Conservation (phyloP, 2,888 invertebrate species). For the Tetramorium bicarinatum region DNA sequence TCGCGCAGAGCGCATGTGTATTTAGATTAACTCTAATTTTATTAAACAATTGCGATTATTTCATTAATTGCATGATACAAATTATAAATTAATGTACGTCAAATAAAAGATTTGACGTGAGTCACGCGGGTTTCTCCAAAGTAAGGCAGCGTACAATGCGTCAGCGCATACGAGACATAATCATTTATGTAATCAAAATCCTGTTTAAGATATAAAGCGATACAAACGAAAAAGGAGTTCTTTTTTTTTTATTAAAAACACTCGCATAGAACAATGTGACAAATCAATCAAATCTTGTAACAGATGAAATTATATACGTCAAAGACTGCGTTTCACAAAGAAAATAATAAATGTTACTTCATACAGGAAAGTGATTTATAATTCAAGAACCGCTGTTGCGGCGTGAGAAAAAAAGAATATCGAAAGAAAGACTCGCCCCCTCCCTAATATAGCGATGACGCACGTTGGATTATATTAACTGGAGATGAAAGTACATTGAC, state of each 20-base stretch:
- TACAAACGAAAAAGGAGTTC: neutral
- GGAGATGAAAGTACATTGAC: conserved; percentile 72
- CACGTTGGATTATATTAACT: conserved; percentile 56
- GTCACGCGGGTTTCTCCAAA: conserved; percentile 20
- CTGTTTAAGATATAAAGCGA: conserved; percentile 13
- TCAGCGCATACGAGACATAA: conserved; percentile 23
- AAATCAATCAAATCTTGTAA: conserved; percentile 3
- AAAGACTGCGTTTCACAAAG: neutral
- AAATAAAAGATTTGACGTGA: conserved; percentile 23
- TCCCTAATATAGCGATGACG: conserved; percentile 71
- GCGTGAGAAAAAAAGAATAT: neutral
- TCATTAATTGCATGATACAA: neutral
- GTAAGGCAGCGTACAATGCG: neutral
- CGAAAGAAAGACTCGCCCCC: neutral
- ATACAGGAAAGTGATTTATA: neutral
- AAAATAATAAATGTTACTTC: conserved; percentile 5
- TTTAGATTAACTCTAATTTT: conserved; percentile 29
- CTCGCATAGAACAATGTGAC: neutral
- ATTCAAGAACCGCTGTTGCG: neutral
- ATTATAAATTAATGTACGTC: conserved; percentile 29
- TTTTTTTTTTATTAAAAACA: conserved; percentile 6
- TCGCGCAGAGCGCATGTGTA: neutral
- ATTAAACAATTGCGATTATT: conserved; percentile 23
- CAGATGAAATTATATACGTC: neutral
- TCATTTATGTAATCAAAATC: conserved; percentile 36